Evolutionary conservation across 2,113 vertebrate genomes (phyloP).

Genomic region (Muscicapa adusta): DNA sequence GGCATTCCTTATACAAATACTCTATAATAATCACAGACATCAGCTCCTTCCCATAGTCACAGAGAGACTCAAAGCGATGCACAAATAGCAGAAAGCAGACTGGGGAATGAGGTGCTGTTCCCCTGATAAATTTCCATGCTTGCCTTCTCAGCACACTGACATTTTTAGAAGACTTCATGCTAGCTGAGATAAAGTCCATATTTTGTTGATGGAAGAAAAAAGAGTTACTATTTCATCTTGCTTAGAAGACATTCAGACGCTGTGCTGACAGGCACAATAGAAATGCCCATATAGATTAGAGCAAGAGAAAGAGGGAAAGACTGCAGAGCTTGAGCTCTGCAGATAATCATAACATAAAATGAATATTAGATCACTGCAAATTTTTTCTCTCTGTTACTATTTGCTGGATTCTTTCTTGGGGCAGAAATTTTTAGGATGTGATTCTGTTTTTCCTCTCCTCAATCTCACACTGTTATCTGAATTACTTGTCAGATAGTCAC

Average conservation of each 20-base stretch:
- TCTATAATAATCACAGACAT: background rate
- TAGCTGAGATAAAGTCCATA: background rate
- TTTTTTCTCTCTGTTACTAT: background rate
- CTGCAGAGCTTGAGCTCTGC: constrained; percentile 7
- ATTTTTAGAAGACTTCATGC: background rate
- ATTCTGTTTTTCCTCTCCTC: background rate
- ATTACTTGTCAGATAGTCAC: background rate
- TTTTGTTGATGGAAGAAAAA: background rate
- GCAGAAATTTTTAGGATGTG: background rate
- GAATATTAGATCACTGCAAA: constrained; percentile 10
- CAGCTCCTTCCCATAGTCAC: background rate
- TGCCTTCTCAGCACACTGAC: background rate
- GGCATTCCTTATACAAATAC: background rate
- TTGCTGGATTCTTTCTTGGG: background rate
- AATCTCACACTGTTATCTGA: background rate
- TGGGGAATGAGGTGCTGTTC: background rate
- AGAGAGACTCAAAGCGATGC: background rate
- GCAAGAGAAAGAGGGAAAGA: background rate
- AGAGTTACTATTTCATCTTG: background rate
- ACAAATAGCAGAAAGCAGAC: background rate
- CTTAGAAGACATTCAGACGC: background rate
- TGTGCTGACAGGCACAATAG: constrained; percentile 1
- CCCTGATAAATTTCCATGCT: background rate
- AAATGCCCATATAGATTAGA: constrained; percentile 42
- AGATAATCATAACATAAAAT: background rate